These are phyloP conservation scores for Pristionchus japonicus DNA, from an alignment of 2,888 invertebrate genomes.

Conservation along the genomic window DNA sequence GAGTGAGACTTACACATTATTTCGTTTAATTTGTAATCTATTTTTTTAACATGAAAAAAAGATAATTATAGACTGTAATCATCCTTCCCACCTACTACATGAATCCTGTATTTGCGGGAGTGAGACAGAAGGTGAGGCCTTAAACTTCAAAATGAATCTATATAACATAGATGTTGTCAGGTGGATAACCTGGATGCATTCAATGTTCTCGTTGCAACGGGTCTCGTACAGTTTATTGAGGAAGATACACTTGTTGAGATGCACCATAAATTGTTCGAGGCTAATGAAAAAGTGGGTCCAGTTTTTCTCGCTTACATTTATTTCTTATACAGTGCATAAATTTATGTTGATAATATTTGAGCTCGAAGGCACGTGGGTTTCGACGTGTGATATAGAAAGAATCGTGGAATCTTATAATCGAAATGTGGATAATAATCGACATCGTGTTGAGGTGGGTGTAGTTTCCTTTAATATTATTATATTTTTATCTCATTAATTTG, in stretches of 20 bases:
- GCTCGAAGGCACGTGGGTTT: not conserved
- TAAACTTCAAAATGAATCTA: not conserved
- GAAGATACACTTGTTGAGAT: not conserved
- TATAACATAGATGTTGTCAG: not conserved
- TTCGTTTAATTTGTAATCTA: not conserved
- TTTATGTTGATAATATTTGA: not conserved
- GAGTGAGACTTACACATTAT: too few relatives aligned
- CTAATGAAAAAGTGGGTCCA: not conserved
- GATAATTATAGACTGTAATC: not conserved
- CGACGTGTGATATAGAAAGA: not conserved
- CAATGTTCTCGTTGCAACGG: not conserved
- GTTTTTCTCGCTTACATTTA: not conserved
- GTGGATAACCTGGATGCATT: constrained; percentile 16
- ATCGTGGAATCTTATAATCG: not conserved
- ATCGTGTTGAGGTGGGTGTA: not conserved
- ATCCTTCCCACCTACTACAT: constrained; percentile 32
- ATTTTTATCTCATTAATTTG: not conserved
- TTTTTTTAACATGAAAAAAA: not conserved
- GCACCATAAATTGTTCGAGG: not conserved
- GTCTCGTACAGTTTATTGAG: constrained; percentile 28
- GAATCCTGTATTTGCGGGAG: constrained; percentile 17
- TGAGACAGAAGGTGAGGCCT: constrained; percentile 26
- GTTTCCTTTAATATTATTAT: too few relatives aligned
- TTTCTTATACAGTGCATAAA: too few relatives aligned
- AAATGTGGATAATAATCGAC: not conserved